Base-by-base conservation (phyloP, 2,888 invertebrate species). In the Kryphioiulus occultus region DNA sequence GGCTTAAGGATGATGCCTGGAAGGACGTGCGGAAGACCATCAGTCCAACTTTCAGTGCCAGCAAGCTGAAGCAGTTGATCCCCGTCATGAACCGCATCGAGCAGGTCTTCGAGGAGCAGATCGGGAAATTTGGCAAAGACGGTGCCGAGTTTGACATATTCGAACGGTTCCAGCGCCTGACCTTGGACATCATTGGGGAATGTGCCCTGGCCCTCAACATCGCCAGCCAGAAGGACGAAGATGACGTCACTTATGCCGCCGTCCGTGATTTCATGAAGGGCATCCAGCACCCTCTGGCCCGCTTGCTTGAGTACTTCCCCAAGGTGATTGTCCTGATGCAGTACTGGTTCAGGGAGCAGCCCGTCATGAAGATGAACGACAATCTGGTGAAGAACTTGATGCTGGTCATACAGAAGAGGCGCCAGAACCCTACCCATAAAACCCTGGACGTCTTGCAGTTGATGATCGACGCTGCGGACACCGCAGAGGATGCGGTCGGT, bases 121-220 rank as follows among this genome's bases (percentile, higher is more conserved):
- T 86, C 15, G 68, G 26, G 4, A 9, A 47, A 26, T 19, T 17
- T 10, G 47, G n/a, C 30, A 32, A 26, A 17, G 22, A n/a, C 19
- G 35, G 35, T 84, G 85, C n/a, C n/a, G 86, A 86, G 17, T 30
- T 86, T 53, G 86, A 86, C 30, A 86, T 86, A 12, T 86, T 53
- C 30, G 86, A 86, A 5, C 86, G n/a, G 17, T 86, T 53, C 59
- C 86, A 86, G 35, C 53, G 86, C 17, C 26, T 86, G 12, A 86
- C 86, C 17, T 10, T 86, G 47, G 7, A 47, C 7, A 53, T 86
- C 3, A 86, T 86, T 7, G 59, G 53, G 30, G 86, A 86, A 86
- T 39, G 39, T 17, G 86, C 86, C 30, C 30, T 86, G 32, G 86
- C 86, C 30, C 12, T 86, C 19, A 22, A 86, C 7, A 32, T 86